phyloP scores from a whole-genome alignment of 2,888 invertebrate genomes.

The Hyalella azteca region DNA sequence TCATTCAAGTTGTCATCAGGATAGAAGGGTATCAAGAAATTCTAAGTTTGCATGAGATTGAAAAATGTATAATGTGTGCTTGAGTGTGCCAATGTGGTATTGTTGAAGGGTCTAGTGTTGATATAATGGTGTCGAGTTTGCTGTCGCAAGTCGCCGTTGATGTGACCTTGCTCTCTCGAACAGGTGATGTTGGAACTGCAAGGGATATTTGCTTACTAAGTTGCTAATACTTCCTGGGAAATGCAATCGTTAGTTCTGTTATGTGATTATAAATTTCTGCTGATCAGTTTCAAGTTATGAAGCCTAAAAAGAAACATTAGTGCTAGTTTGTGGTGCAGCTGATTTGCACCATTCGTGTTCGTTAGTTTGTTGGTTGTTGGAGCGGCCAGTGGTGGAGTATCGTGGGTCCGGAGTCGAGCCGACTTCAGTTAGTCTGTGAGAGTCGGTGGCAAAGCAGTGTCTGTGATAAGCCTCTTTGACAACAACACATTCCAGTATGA shows the following conservation, averaged over 20 bases:
- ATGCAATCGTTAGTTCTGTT: too few relatives aligned
- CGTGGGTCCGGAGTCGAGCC: slow-evolving; percentile 20
- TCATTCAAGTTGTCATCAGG: too few relatives aligned
- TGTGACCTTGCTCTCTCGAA: slow-evolving; percentile 18
- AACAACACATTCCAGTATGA: slow-evolving; percentile 51
- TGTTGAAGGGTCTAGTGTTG: too few relatives aligned
- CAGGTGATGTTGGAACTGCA: slow-evolving; percentile 21
- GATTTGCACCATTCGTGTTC: background rate
- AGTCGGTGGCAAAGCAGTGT: slow-evolving; percentile 31
- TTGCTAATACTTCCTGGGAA: too few relatives aligned
- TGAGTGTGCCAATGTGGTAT: too few relatives aligned
- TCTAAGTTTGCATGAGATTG: too few relatives aligned
- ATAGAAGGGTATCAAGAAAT: too few relatives aligned
- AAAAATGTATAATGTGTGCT: too few relatives aligned
- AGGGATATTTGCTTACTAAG: too few relatives aligned
- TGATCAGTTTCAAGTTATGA: too few relatives aligned
- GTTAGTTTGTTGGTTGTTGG: slow-evolving; percentile 9
- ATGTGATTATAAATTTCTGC: too few relatives aligned
- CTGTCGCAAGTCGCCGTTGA: slow-evolving; percentile 20
- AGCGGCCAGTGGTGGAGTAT: slow-evolving; percentile 28
- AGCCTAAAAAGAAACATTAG: too few relatives aligned
- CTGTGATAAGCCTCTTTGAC: slow-evolving; percentile 10
- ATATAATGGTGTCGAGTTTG: background rate
- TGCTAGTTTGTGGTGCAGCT: background rate
- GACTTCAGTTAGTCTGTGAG: slow-evolving; percentile 34